A percentile compares a stretch with the other conserved stretches of the same genome.
Evolutionary conservation across 2,888 invertebrate species (phyloP).

Genomic region (Lacanobia oleracea): DNA sequence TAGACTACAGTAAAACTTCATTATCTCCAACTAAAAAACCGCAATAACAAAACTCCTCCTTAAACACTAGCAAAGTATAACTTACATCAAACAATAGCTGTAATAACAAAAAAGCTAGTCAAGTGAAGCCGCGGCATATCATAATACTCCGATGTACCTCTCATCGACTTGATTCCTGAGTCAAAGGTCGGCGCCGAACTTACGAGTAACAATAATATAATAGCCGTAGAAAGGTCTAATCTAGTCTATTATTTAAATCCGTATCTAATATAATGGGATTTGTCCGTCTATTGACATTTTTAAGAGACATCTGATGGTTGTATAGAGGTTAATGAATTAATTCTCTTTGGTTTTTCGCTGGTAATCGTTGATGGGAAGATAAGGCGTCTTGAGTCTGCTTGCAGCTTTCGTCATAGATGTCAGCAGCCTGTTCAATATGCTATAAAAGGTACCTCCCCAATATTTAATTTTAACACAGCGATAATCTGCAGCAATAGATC

Average conservation of each 20-base stretch:
- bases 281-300: constrained; percentile 69
- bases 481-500: background rate
- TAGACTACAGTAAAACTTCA: background rate
- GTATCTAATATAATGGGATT: constrained; percentile 74
- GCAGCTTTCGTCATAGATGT: constrained; percentile 42
- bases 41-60: constrained; percentile 66
- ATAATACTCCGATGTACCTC: constrained; percentile 81
- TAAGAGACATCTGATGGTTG: constrained; percentile 71
- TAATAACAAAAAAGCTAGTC: constrained; percentile 81
- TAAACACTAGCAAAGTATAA: constrained; percentile 77
- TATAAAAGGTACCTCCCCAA: background rate
- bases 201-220: constrained; percentile 66
- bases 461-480: background rate
- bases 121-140: constrained; percentile 79
- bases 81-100: constrained; percentile 86
- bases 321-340: constrained; percentile 68
- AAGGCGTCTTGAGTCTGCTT: constrained; percentile 23
- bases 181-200: constrained; percentile 73
- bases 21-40: constrained; percentile 34
- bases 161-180: constrained; percentile 80
- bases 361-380: constrained; percentile 62
- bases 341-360: constrained; percentile 62
- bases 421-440: constrained; percentile 22
- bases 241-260: constrained; percentile 80
- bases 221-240: constrained; percentile 81